A percentile compares a stretch with the other conserved stretches of the same genome.
These are phyloP conservation scores for Tineola bisselliella DNA, from an alignment of 2,888 invertebrate species.

Conservation along the genomic window DNA sequence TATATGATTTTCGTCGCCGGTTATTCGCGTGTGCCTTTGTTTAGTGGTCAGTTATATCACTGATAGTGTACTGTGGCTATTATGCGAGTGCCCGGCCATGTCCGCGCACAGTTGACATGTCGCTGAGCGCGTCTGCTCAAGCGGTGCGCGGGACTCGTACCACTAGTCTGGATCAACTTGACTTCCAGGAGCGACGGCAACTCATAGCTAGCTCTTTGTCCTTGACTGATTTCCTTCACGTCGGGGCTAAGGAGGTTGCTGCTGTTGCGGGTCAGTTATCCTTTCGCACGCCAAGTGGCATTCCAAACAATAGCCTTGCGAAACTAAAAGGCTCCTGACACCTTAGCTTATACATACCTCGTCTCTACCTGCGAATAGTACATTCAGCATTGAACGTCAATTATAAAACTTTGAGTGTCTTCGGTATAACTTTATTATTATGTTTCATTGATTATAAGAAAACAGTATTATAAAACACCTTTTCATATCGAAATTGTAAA, in stretches of 20 bases:
- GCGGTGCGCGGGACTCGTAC: slow-evolving; percentile 71
- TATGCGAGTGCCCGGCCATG: slow-evolving; percentile 49
- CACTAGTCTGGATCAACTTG: slow-evolving; percentile 87
- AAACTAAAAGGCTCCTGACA: not conserved
- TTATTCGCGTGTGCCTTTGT: slow-evolving; percentile 51
- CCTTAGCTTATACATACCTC: not conserved
- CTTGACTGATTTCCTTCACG: slow-evolving; percentile 84
- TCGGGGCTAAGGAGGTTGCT: slow-evolving; percentile 70
- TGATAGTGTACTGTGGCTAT: slow-evolving; percentile 36
- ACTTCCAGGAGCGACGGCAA: slow-evolving; percentile 91
- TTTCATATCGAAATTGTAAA: too few relatives aligned
- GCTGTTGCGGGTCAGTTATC: slow-evolving; percentile 59
- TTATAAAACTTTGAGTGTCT: not conserved
- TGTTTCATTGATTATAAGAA: not conserved
- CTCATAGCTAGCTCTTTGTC: slow-evolving; percentile 89
- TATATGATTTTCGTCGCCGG: slow-evolving; percentile 24
- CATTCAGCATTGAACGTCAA: not conserved
- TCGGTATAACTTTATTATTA: too few relatives aligned
- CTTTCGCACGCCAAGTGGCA: slow-evolving; percentile 33
- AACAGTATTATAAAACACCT: too few relatives aligned
- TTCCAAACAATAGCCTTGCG: slow-evolving; percentile 41
- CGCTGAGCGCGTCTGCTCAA: slow-evolving; percentile 62
- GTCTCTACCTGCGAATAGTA: not conserved
- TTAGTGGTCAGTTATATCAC: slow-evolving; percentile 28
- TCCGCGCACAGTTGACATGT: slow-evolving; percentile 63